Evolutionary conservation across 2,797 vertebrate genomes (phyloP), one percentile per base, ranked within the genome.

Genomic region (Meriones psammophilus): DNA sequence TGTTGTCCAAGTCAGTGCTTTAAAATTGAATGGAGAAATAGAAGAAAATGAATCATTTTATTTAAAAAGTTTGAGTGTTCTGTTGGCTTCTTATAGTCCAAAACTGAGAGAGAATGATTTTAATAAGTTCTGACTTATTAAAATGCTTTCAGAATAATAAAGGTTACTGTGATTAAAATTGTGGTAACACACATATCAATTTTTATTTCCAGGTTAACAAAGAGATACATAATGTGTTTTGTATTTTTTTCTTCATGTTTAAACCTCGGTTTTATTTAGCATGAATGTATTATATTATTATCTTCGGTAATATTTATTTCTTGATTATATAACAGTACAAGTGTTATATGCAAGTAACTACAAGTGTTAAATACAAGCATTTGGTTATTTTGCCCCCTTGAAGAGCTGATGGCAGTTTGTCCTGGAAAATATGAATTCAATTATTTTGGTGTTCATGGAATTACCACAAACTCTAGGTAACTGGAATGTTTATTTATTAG

Each of bases 81-180:
- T 69, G 1, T 42, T 80, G 13, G 2, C 12, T 77, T 62, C 66
- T 79, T 90, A 56, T 15, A 74, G 0, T 88, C 9, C 1, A 56
- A 89, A 86, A 68, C 18, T 64, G 26, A 87, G 8, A 88, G 26
- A 84, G 8, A 88, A 77, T 50, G 2, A 60, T 85, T 83, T 89
- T 66, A 93, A 73, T 28, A 66, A 56, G 13, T 3, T 5, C 71
- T 5, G 1, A 15, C 5, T 88, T 90, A 73, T 9, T 91, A 66
- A 36, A 90, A 66, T 96, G 30, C 77, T 96, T 81, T 68, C 39
- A 64, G 84, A 71, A 80, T 8, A 87, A 84, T 36, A 18, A 62
- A 42, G 33, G 8, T 10, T 2, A 79, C 8, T 12, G 20, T 58
- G 33, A 76, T 24, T 0, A 28, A 46, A 3, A 36, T 33, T 77